Evolutionary conservation across 2,797 vertebrate species (phyloP), one percentile per base, ranked within the genome.

Genomic region (Scleropages formosus): DNA sequence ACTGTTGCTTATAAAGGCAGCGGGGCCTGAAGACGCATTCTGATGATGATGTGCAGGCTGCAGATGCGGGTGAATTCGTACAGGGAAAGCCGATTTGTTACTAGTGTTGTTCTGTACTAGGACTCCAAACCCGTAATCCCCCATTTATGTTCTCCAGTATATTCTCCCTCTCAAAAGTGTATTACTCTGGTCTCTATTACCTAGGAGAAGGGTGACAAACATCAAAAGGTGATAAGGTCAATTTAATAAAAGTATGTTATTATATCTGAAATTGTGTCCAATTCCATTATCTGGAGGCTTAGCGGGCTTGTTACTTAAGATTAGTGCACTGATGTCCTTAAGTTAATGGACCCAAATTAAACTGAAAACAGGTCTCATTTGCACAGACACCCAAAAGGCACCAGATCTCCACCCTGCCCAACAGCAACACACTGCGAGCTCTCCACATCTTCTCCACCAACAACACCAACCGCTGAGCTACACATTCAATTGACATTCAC

Each of bases 121-220:
- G 93, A 98, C 96, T 93, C 97, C 97, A 89, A 99, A 99, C 94
- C 96, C 96, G 96, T 98, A 99, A 97, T 99, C 98, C 94, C 96
- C 98, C 98, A 99, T 99, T 97, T 96, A 97, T 94, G 87, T 92
- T 87, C 83, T 86, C 88, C 82, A 84, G 86, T 84, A 86, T 85
- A 85, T 87, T 80, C 87, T 89, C 81, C 84, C 80, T 79, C 82
- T 78, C n/a, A 47, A 85, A 83, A 84, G 87, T 78, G 85, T 87
- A 87, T 86, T 84, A 82, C 85, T 88, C 87, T 84, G 85, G 75
- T 84, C 75, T 88, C 85, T 90, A 85, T 87, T 88, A 81, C 84
- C 79, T 89, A 68, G n/a, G 65, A 75, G 59, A 73, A 72, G 56
- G 59, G 20, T 73, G 67, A 80, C 39, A 79, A 62, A 72, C 15